phyloP scores from a whole-genome alignment of 2,888 invertebrate species.

The Diarsia mendica region DNA sequence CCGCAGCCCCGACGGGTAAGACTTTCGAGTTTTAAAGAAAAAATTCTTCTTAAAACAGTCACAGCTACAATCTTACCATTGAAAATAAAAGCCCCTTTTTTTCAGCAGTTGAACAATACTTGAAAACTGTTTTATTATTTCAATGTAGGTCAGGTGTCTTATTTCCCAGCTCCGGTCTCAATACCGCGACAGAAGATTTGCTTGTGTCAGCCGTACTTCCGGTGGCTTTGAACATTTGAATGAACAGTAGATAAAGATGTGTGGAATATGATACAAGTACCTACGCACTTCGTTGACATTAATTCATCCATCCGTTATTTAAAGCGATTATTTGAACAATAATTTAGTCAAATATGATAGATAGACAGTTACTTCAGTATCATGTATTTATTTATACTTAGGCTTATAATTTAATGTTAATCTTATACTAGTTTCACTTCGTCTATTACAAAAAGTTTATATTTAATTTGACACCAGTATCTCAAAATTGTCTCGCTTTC shows the following conservation, averaged over 20 bases:
- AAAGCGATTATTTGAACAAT: neutral
- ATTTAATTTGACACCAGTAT: no score
- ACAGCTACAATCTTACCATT: neutral
- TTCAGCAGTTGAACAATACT: constrained; percentile 28
- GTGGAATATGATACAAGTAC: neutral
- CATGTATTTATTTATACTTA: no score
- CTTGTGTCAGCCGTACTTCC: constrained; percentile 29
- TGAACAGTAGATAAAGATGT: constrained; percentile 17
- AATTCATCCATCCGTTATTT: neutral
- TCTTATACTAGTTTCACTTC: no score
- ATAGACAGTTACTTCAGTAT: neutral
- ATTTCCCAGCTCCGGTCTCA: constrained; percentile 16
- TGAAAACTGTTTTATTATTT: constrained; percentile 26
- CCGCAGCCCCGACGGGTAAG: neutral
- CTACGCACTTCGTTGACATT: no score
- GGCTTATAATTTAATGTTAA: no score
- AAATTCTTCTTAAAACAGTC: neutral
- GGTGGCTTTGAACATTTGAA: constrained; percentile 27
- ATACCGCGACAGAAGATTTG: constrained; percentile 28
- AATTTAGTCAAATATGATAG: neutral
- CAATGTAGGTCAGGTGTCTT: constrained; percentile 41
- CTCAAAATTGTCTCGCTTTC: no score
- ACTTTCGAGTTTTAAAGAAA: neutral
- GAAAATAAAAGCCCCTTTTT: neutral
- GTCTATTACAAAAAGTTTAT: no score